Evolutionary conservation across 2,888 invertebrate genomes (phyloP).

Genomic region (Lasiommata megera): DNA sequence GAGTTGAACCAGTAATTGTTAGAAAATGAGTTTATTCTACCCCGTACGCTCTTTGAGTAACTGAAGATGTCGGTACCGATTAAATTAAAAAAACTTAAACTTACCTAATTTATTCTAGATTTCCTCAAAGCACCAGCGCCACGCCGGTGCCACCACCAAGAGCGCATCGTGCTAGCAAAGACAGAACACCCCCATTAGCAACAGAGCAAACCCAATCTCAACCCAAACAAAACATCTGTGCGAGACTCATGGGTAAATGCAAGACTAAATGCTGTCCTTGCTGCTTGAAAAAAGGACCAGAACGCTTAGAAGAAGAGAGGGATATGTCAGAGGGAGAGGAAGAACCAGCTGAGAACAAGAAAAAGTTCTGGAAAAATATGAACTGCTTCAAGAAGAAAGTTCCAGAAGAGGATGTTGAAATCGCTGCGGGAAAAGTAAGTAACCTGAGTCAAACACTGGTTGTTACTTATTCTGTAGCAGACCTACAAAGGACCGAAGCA

Average conservation of each 20-base stretch:
- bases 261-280: constrained; percentile 73
- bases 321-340: constrained; percentile 29
- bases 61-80: too few relatives aligned
- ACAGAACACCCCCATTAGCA: constrained; percentile 29
- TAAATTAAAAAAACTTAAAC: too few relatives aligned
- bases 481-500: too few relatives aligned
- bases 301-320: constrained; percentile 36
- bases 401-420: constrained; percentile 58
- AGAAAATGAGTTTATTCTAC: too few relatives aligned
- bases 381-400: constrained; percentile 68
- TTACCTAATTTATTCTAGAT: constrained; percentile 49
- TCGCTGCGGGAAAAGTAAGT: constrained; percentile 70
- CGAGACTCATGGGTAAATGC: constrained; percentile 64
- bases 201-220: constrained; percentile 37
- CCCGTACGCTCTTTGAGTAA: too few relatives aligned
- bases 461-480: too few relatives aligned
- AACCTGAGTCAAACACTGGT: too few relatives aligned
- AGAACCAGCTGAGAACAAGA: constrained; percentile 40
- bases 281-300: constrained; percentile 58
- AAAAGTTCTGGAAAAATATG: constrained; percentile 55
- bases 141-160: constrained; percentile 71
- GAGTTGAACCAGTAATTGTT: too few relatives aligned
- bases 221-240: constrained; percentile 61
- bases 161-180: constrained; percentile 46
- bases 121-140: constrained; percentile 73